Evolutionary conservation across 2,888 invertebrate species (phyloP), one percentile per base, ranked within the genome.

Genomic region (Monoplex corrugatus): DNA sequence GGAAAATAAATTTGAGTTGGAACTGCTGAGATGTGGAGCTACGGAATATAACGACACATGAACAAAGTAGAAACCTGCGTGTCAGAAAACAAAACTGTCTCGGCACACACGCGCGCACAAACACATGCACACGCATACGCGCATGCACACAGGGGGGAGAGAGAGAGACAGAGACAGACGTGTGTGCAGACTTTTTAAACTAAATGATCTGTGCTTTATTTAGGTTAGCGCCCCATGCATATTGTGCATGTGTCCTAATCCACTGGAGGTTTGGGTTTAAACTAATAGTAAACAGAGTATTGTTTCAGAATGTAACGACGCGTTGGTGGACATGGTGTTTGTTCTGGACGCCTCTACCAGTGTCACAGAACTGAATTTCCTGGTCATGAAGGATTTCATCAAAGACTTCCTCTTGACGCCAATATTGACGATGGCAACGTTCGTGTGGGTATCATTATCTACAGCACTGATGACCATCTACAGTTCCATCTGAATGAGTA

Each of bases 311-410:
- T 92, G 92, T 88, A n/a, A 85, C 57, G 89, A 87, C 43, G 86
- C 91, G 13, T 50, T 89, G 1, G 91, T 93, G 13, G 94, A 94
- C 85, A 90, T 94, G 35, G 92, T 94, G 10, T 93, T 94, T 87
- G 92, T 93, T 0, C 88, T 94, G 75, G 94, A 94, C 88, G 90
- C 92, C 16, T 94, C 94, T 16, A 94, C 93, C 43, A 93, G 93
- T 91, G 93, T 94, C 50, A 92, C 91, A 63, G 90, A 91, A 89
- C 90, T 89, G 10, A 93, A 94, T 92, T 94, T 94, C 91, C 84
- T 91, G 87, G 80, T 92, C 63, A 92, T 94, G 91, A 91, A 93
- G 43, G 90, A 91, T 43, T 94, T 94, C 90, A 87, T 92, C 23
- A 92, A 92, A 88, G 91, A 92, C 75, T 92, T 94, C 88, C 87